Percentiles rank a stretch among this genome's conserved stretches.
phyloP scores from a whole-genome alignment of 2,888 invertebrate genomes.

The Epirrhoe alternata region DNA sequence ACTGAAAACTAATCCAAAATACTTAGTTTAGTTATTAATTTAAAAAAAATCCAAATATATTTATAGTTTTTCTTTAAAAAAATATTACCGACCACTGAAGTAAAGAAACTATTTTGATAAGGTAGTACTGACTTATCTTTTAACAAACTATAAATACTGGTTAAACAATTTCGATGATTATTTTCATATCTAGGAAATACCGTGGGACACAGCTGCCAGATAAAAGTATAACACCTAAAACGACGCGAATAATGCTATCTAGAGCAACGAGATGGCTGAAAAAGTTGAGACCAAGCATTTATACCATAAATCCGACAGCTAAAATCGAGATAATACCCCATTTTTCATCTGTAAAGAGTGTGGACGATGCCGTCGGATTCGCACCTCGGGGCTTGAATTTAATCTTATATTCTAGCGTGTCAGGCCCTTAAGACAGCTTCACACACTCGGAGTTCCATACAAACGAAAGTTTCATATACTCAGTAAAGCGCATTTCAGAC shows the following conservation, averaged over 20 bases:
- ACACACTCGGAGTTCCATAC: neutral
- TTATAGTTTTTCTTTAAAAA: no score
- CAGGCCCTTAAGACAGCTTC: conserved; percentile 64
- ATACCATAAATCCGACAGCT: conserved; percentile 59
- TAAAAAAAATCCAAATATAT: no score
- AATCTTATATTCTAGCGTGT: conserved; percentile 78
- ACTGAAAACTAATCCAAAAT: no score
- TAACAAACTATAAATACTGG: no score
- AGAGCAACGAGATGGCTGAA: conserved; percentile 8
- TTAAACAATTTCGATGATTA: no score
- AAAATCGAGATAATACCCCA: conserved; percentile 77
- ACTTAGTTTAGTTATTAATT: no score
- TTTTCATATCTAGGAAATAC: neutral
- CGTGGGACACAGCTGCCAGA: neutral
- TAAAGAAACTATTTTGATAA: no score
- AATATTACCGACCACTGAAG: no score
- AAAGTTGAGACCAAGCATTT: conserved; percentile 25
- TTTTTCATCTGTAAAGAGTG: conserved; percentile 76
- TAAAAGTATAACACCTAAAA: neutral
- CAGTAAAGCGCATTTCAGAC: no score
- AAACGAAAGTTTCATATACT: no score
- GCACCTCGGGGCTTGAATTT: conserved; percentile 82
- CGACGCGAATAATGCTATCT: neutral
- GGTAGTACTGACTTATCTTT: no score
- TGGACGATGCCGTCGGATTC: conserved; percentile 76